These are phyloP conservation scores for Caligus rogercresseyi DNA, from an alignment of 1,140 invertebrate species.

Conservation along the genomic window DNA sequence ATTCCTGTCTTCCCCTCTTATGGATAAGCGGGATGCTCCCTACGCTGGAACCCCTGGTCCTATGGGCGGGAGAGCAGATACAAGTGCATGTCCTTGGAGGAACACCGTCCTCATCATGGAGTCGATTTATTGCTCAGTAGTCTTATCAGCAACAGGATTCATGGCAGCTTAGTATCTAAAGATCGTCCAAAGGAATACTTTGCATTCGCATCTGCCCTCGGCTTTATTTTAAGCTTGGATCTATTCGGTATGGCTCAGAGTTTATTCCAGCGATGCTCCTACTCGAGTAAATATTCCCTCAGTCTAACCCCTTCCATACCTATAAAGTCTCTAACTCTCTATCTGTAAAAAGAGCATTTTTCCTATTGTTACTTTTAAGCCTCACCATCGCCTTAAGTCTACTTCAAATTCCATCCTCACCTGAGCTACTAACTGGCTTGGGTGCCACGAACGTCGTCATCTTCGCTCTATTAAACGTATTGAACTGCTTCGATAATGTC, in stretches of 20 bases:
- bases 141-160: constrained; percentile 12
- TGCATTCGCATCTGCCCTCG: neutral
- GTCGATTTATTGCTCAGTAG: constrained; percentile 25
- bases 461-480: no score
- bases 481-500: no score
- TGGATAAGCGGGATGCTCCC: constrained; percentile 33
- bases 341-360: no score
- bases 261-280: no score
- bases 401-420: no score
- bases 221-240: constrained; percentile 14
- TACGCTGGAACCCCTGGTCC: constrained; percentile 31
- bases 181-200: neutral
- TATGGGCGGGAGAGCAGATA: constrained; percentile 32
- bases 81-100: constrained; percentile 31
- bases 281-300: no score
- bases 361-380: no score
- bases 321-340: no score
- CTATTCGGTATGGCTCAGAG: neutral
- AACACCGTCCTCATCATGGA: constrained; percentile 28
- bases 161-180: neutral
- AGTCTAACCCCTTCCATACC: no score
- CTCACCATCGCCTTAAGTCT: no score
- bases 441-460: no score
- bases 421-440: no score
- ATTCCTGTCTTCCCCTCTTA: constrained; percentile 29